Conservation (phyloP, 1,140 invertebrate genomes). For the Bombus soroeensis region DNA sequence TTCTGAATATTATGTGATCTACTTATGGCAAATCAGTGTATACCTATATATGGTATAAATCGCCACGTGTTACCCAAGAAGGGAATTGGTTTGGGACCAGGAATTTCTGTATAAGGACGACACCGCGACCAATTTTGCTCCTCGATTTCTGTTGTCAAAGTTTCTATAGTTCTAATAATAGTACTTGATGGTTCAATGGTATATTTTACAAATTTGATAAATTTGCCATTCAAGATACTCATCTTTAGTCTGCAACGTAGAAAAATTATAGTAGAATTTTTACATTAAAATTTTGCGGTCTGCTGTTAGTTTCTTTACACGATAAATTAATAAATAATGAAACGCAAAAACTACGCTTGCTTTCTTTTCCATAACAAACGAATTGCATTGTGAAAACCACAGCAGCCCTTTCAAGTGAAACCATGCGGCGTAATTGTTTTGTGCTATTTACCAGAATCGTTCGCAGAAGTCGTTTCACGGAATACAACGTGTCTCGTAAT, state of each 20-base stretch:
- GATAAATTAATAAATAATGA: neutral
- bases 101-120: slow-evolving; percentile 87
- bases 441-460: neutral
- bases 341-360: neutral
- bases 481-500: neutral
- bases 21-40: neutral
- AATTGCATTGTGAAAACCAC: neutral
- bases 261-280: no score
- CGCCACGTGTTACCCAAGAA: slow-evolving; percentile 92
- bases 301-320: neutral
- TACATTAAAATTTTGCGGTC: neutral
- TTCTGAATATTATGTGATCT: neutral
- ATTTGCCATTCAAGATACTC: neutral
- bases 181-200: neutral
- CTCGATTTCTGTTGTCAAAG: slow-evolving; percentile 25
- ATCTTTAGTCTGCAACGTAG: slow-evolving; percentile 15
- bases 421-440: neutral
- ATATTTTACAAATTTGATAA: neutral
- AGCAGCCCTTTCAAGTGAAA: slow-evolving; percentile 5
- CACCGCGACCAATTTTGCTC: slow-evolving; percentile 37
- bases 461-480: neutral
- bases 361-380: neutral
- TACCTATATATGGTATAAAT: slow-evolving; percentile 88
- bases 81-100: slow-evolving; percentile 90
- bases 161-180: slow-evolving; percentile 52